Evolutionary conservation across 2,113 vertebrate genomes (phyloP).

Genomic region (Sciurus niger): DNA sequence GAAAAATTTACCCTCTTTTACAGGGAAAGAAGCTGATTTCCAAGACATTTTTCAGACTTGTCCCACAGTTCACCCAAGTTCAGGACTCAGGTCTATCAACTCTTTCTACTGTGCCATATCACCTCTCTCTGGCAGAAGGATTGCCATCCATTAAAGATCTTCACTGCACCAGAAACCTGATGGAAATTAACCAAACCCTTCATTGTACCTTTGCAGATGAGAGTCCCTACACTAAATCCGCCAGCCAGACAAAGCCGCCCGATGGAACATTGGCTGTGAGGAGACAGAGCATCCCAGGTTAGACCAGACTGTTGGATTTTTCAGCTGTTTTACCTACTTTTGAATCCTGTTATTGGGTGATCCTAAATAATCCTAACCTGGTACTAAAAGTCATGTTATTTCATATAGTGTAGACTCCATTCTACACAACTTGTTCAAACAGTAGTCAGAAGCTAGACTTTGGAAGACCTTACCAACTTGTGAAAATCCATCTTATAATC

Average conservation of each 20-base stretch:
- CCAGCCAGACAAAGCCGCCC: conserved; percentile 94
- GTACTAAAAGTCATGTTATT: conserved; percentile 62
- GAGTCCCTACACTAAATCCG: conserved; percentile 98
- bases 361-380: conserved; percentile 66
- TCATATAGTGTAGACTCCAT: background rate
- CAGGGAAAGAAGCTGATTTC: background rate
- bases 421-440: conserved; percentile 15
- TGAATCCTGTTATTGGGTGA: conserved; percentile 78
- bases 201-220: conserved; percentile 95
- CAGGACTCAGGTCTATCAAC: background rate
- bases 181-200: conserved; percentile 86
- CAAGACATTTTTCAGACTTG: conserved; percentile 55
- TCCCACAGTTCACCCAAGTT: background rate
- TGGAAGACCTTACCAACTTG: conserved; percentile 56
- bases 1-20: conserved; percentile 2
- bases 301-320: conserved; percentile 84
- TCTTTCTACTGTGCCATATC: conserved; percentile 43
- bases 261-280: conserved; percentile 98
- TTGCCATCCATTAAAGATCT: conserved; percentile 74
- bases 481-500: conserved; percentile 57
- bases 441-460: conserved; percentile 50
- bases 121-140: conserved; percentile 78
- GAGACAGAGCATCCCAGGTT: conserved; percentile 99
- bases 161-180: conserved; percentile 71
- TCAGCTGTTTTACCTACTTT: conserved; percentile 80